Evolutionary conservation across 2,797 vertebrate genomes (phyloP), one percentile per base, ranked within the genome.

Genomic region (Microctenopoma lineatum): DNA sequence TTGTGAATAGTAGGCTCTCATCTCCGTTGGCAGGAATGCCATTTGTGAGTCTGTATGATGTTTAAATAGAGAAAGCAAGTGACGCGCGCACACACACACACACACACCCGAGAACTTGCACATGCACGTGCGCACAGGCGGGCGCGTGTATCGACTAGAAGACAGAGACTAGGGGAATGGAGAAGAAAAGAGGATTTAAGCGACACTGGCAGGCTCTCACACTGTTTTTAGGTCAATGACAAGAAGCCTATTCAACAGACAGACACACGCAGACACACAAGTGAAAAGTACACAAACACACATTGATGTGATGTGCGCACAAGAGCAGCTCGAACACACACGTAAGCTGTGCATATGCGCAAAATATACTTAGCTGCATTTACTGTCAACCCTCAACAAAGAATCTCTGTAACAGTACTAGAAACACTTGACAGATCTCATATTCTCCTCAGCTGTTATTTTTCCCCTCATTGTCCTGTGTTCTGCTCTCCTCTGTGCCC

Each of bases 141-240:
- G 70, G 77, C 15, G 75, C 55, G 70, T 57, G 60, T n/a, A n/a
- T 34, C 6, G 52, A 60, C 80, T 68, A 65, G 76, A 85, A 88
- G 83, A 85, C 86, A 75, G 81, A 81, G 80, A 81, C 68, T 38
- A 55, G 81, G 77, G 83, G 83, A 87, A 82, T 41, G 78, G 67
- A 87, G 86, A 90, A 90, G 86, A 87, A 91, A 89, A 89, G 83
- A 87, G 87, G 88, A 87, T 88, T 92, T 89, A 89, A 90, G 80
- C 64, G 59, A 82, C 90, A 79, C 87, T 90, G 89, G 90, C 87
- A 90, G 81, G 69, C 82, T 83, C 84, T 87, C 83, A 65, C 83
- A 76, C 82, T 86, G 88, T 90, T 91, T 91, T 89, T 89, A 89
- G 88, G 90, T 90, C 90, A 91, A 86, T 90, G 90, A 90, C 89